Base-by-base conservation (phyloP, 2,888 invertebrate genomes). In the Thecocarcelia acutangulata region DNA sequence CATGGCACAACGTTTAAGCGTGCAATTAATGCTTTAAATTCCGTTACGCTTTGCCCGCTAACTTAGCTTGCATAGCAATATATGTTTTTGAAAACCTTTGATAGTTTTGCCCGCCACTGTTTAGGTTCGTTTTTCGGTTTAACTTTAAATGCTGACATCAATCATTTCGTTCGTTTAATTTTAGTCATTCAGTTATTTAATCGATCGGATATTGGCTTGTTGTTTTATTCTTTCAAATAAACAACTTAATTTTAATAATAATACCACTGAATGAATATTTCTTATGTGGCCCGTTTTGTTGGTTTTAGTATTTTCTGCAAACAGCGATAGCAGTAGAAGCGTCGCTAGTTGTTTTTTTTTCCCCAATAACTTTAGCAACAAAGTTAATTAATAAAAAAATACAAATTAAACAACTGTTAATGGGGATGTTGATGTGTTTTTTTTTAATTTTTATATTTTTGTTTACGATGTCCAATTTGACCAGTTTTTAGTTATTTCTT, bases 371-470 rank as follows among this genome's bases (percentile, higher is more conserved):
- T 58, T 56, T 33, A 56, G 33, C 44, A 54, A 66, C 52, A 46
- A 56, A 44, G 21, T 44, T 28, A 24, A 17, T 33, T 33, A 33
- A 46, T 4, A 24, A 21, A 69, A 33, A 46, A 50, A 56, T 54
- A 33, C n/a, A 63, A 54, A 37, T 59, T 56, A 40, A 73, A 74
- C 63, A 82, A 74, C 74, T 70, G 64, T 61, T 82, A 78, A 82
- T 82, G 74, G 69, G 59, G 33, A 70, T 82, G 70, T 56, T 82
- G 78, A 78, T 82, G 82, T 70, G 74, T 78, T 74, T 82, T 78
- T 82, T 82, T 78, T 8, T 8, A 4, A 4, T 6, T 4, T 28
- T 28, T 28, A 4, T 4, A 28, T 8, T 33, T 82, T 78, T 61
- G 61, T 78, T 78, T 66, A 74, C 42, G 28, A 64, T 42, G 15